These are phyloP conservation scores for Notoglanidium macrostoma DNA, from an alignment of 2,797 vertebrate species.

Conservation along the genomic window DNA sequence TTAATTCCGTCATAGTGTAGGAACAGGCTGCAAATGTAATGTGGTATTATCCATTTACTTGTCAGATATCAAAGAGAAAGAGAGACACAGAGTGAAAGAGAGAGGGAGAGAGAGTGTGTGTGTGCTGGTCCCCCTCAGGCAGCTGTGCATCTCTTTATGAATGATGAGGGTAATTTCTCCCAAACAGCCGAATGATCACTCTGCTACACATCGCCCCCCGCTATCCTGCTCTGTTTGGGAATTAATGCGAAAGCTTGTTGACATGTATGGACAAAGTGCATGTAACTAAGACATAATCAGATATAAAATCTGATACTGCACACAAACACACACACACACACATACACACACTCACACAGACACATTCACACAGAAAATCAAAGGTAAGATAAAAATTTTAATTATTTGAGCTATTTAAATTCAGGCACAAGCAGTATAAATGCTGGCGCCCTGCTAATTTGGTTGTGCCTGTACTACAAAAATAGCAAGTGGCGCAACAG, in stretches of 20 bases:
- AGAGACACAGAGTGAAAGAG: conserved; percentile 17
- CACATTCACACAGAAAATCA: background rate
- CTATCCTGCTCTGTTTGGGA: conserved; percentile 53
- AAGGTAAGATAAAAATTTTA: conserved; percentile 23
- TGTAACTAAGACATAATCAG: conserved; percentile 42
- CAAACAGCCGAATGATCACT: conserved; percentile 83
- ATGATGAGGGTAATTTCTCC: conserved; percentile 85
- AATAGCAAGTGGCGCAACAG: background rate
- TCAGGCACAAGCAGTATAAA: background rate
- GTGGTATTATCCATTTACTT: conserved; percentile 42
- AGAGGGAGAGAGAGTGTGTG: conserved; percentile 28
- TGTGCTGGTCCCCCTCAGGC: conserved; percentile 75
- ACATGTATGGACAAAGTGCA: conserved; percentile 44
- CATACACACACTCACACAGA: conserved; percentile 19
- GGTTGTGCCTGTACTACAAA: background rate
- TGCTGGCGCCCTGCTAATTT: background rate
- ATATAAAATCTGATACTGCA: conserved; percentile 21
- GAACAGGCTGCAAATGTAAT: conserved; percentile 35
- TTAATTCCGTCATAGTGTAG: conserved; percentile 47
- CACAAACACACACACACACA: conserved; percentile 13
- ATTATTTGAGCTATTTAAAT: background rate
- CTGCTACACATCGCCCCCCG: conserved; percentile 57
- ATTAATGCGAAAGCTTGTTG: conserved; percentile 63
- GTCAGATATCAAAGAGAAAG: conserved; percentile 62
- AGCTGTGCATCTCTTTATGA: conserved; percentile 81